Evolutionary conservation across 2,113 vertebrate genomes (phyloP).

Genomic region (Nibea albiflora): DNA sequence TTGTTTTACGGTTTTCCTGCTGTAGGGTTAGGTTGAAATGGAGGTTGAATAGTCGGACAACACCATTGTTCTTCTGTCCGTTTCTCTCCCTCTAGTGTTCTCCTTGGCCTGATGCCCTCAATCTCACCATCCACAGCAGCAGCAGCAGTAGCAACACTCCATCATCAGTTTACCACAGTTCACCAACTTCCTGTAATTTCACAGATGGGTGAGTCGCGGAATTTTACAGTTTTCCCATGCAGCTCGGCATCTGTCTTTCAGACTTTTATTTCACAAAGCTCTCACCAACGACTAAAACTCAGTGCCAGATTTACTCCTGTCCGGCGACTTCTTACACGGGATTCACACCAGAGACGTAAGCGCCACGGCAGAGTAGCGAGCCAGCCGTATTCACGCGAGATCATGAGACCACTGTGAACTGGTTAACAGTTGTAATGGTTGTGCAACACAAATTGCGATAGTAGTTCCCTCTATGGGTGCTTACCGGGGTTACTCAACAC

Average conservation of each 20-base stretch:
- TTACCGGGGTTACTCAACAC: not conserved
- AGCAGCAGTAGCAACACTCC: conserved; percentile 83
- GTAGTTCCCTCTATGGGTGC: conserved; percentile 21
- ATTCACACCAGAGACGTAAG: no score
- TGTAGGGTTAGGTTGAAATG: not conserved
- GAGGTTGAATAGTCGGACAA: not conserved
- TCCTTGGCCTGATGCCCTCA: conserved; percentile 91
- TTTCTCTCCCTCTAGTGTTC: conserved; percentile 84
- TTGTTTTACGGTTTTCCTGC: no score
- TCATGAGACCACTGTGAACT: not conserved
- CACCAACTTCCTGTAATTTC: conserved; percentile 88
- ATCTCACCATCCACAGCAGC: conserved; percentile 78
- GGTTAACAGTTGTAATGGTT: not conserved
- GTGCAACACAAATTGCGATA: not conserved
- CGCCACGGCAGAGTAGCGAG: no score
- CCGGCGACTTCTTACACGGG: no score
- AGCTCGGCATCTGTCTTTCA: no score
- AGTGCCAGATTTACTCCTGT: no score
- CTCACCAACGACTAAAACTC: no score
- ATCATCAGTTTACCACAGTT: conserved; percentile 90
- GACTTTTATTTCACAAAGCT: no score
- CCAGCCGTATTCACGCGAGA: no score
- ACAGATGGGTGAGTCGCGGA: conserved; percentile 88
- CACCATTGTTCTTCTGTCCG: not conserved
- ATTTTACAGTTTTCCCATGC: no score